These are phyloP conservation scores for Galendromus occidentalis DNA, from an alignment of 1,140 invertebrate species.

Conservation along the genomic window DNA sequence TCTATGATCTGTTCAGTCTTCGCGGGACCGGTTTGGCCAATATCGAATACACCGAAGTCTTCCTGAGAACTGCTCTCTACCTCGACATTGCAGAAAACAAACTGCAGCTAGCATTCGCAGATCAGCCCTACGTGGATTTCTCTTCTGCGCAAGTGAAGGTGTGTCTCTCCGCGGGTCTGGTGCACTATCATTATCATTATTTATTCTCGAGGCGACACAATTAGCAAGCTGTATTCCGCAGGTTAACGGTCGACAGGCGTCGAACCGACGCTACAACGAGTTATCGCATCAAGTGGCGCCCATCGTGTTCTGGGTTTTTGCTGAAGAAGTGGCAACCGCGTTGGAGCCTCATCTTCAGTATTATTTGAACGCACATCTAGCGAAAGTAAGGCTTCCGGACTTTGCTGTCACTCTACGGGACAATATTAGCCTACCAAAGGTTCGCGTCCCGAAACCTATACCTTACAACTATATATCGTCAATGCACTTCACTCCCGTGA, in stretches of 20 bases:
- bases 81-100: background rate
- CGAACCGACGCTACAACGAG: background rate
- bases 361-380: background rate
- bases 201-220: too few species aligned
- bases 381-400: background rate
- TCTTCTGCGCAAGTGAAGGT: slow-evolving; percentile 1
- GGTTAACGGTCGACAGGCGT: background rate
- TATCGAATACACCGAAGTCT: slow-evolving; percentile 1
- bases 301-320: slow-evolving; percentile 5
- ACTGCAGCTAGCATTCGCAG: background rate
- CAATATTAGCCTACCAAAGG: background rate
- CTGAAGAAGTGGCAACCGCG: background rate
- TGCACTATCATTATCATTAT: too few species aligned
- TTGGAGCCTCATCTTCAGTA: background rate
- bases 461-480: slow-evolving; percentile 9
- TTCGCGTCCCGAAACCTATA: background rate
- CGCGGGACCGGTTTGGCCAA: background rate
- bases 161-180: too few species aligned
- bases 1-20: background rate
- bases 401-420: background rate
- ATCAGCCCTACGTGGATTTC: slow-evolving; percentile 8
- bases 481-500: slow-evolving; percentile 5
- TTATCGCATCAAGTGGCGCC: slow-evolving; percentile 3
- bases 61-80: background rate
- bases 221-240: background rate